These are phyloP conservation scores for Drosophila navojoa DNA, from an alignment of 1,140 invertebrate genomes.

Conservation along the genomic window DNA sequence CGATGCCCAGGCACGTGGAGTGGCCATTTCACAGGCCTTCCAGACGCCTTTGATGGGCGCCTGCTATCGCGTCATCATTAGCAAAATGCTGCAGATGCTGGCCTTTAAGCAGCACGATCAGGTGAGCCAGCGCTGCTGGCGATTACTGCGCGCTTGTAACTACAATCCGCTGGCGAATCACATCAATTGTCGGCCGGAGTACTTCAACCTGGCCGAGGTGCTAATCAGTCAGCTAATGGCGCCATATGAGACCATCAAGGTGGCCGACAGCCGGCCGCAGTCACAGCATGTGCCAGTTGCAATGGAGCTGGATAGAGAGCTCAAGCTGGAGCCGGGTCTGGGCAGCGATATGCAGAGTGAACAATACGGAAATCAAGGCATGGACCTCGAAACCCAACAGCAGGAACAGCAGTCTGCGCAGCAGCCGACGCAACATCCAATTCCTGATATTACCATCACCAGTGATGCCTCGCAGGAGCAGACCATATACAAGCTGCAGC, in stretches of 20 bases:
- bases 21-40: conserved; percentile 55
- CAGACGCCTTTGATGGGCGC: conserved; percentile 72
- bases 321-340: conserved; percentile 36
- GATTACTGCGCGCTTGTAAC: conserved; percentile 65
- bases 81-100: conserved; percentile 71
- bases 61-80: conserved; percentile 65
- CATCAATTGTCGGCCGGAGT: conserved; percentile 61
- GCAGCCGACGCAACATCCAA: neutral
- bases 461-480: conserved; percentile 36
- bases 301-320: conserved; percentile 57
- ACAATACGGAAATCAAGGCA: conserved; percentile 27
- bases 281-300: conserved; percentile 32
- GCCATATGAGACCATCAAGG: conserved; percentile 74
- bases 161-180: conserved; percentile 65
- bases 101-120: conserved; percentile 72
- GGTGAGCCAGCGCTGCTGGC: conserved; percentile 71
- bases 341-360: conserved; percentile 4
- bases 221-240: conserved; percentile 75
- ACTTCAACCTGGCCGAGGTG: conserved; percentile 77
- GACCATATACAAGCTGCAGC: conserved; percentile 62
- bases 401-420: conserved; percentile 23
- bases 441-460: conserved; percentile 32
- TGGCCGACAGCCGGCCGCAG: conserved; percentile 18
- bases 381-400: conserved; percentile 3
- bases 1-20: conserved; percentile 43